Conservation (phyloP, 2,113 vertebrate genomes). For the Thryonomys swinderianus region DNA sequence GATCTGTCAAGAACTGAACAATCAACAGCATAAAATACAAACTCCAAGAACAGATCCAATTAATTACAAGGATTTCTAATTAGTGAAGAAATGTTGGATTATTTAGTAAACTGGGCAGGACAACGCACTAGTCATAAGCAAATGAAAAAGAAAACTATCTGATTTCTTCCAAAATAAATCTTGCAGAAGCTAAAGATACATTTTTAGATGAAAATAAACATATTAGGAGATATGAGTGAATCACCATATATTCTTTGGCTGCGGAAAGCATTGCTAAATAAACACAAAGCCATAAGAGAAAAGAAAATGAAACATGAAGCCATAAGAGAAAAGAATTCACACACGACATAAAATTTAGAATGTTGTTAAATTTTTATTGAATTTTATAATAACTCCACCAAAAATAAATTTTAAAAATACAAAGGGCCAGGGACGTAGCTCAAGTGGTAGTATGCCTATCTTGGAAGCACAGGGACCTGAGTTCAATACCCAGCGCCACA, state of each 20-base stretch:
- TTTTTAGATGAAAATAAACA: neutral
- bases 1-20: neutral
- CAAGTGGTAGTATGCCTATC: no score
- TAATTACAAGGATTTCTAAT: slow-evolving; percentile 29
- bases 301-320: neutral
- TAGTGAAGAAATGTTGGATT: neutral
- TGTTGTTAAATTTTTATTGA: neutral
- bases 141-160: slow-evolving; percentile 8
- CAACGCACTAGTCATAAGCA: neutral
- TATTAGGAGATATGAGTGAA: neutral
- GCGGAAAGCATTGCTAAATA: slow-evolving; percentile 2
- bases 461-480: no score
- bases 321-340: neutral
- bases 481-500: no score
- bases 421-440: no score
- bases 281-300: neutral
- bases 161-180: neutral
- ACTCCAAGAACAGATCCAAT: neutral
- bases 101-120: neutral
- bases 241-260: neutral
- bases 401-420: neutral
- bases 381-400: neutral
- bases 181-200: neutral
- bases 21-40: neutral
- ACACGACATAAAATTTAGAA: neutral